phyloP scores from a whole-genome alignment of 1,140 invertebrate species.

The Pissodes strobi region DNA sequence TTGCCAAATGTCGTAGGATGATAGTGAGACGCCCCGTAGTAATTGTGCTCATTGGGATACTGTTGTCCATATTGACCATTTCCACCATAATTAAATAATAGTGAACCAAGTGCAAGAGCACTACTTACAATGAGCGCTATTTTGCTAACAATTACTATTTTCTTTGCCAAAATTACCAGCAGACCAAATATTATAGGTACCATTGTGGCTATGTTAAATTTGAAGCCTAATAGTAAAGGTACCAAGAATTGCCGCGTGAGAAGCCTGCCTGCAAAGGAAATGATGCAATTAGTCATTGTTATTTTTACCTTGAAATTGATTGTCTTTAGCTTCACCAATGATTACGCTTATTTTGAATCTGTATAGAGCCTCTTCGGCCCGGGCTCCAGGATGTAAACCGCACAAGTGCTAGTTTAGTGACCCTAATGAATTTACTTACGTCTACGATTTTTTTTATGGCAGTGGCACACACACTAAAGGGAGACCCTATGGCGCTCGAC shows the following conservation, averaged over 20 bases:
- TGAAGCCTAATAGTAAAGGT: conserved; percentile 74
- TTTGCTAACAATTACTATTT: conserved; percentile 73
- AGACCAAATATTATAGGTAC: conserved; percentile 72
- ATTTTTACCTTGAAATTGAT: no score
- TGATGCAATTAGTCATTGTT: no score
- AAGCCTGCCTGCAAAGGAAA: no score
- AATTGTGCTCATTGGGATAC: neutral
- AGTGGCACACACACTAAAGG: no score
- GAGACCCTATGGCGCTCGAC: no score
- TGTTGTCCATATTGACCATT: neutral
- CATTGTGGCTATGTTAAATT: conserved; percentile 74
- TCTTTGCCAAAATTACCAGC: conserved; percentile 71
- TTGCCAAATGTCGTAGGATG: conserved; percentile 40
- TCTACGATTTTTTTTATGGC: no score
- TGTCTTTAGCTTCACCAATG: no score
- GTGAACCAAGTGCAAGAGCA: conserved; percentile 63
- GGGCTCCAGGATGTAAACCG: no score
- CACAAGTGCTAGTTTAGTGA: no score
- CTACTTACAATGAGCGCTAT: conserved; percentile 70
- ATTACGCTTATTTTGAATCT: no score
- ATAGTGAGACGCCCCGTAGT: conserved; percentile 18
- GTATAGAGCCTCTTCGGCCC: no score
- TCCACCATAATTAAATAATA: conserved; percentile 42
- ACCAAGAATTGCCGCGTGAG: conserved; percentile 69
- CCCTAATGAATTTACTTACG: no score